Evolutionary conservation across 2,113 vertebrate species (phyloP).

Genomic region (Potamarius usumacintae): DNA sequence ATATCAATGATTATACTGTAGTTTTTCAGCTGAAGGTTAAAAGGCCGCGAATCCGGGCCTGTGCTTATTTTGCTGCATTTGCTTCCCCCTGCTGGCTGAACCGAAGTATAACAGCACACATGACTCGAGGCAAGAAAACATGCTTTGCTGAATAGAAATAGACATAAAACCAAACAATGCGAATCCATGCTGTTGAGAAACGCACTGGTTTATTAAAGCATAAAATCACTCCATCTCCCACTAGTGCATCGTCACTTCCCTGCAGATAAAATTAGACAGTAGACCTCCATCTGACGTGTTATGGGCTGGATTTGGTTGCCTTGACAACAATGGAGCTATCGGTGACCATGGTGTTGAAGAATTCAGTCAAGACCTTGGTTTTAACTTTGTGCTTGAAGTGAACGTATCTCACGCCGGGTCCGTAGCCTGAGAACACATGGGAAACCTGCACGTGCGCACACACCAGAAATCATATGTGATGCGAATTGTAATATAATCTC

Average conservation of each 20-base stretch:
- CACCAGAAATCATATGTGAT: background rate
- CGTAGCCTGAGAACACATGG: conserved; percentile 72
- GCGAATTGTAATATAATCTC: background rate
- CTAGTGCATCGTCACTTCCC: background rate
- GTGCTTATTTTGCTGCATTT: background rate
- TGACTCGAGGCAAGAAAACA: background rate
- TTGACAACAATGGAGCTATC: conserved; percentile 76
- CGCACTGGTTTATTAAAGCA: background rate
- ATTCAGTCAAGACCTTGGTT: conserved; percentile 66
- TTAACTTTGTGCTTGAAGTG: conserved; percentile 80
- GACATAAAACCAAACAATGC: background rate
- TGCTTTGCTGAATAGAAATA: background rate
- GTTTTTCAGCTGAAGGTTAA: background rate
- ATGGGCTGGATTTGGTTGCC: conserved; percentile 54
- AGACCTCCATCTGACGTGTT: background rate
- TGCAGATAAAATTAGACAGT: background rate
- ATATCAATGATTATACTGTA: background rate
- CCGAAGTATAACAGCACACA: background rate
- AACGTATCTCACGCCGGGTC: conserved; percentile 73
- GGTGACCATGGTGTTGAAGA: conserved; percentile 70
- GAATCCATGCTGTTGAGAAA: background rate
- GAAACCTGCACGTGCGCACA: conserved; percentile 62
- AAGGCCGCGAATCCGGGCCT: too few species aligned
- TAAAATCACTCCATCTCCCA: background rate
- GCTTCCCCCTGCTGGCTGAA: background rate